These are phyloP conservation scores for Botia kubotai DNA, from an alignment of 2,797 vertebrate species.

Conservation along the genomic window DNA sequence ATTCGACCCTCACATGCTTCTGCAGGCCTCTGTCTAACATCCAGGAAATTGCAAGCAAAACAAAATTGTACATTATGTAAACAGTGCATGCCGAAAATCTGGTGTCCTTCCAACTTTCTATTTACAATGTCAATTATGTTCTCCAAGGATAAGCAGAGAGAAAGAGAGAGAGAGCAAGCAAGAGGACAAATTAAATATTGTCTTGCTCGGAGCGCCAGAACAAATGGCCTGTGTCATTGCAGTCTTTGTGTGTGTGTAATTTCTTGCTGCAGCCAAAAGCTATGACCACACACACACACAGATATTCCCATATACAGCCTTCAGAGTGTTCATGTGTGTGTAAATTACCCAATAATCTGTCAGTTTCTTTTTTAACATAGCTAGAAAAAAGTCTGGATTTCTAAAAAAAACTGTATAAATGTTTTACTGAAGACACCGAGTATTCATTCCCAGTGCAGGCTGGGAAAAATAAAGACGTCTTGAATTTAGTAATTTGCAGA, in stretches of 20 bases:
- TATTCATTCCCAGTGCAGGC: no score
- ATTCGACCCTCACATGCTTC: conserved; percentile 70
- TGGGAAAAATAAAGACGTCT: no score
- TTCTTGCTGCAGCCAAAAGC: conserved; percentile 53
- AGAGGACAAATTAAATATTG: conserved; percentile 58
- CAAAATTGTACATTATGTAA: conserved; percentile 80
- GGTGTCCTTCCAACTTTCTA: conserved; percentile 73
- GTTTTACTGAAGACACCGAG: no score
- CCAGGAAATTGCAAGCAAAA: conserved; percentile 80
- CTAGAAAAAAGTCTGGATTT: no score
- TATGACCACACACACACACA: background rate
- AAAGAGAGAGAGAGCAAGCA: conserved; percentile 37
- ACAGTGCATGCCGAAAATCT: conserved; percentile 75
- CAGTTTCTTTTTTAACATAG: no score
- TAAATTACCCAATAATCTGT: no score
- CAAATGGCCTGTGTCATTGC: conserved; percentile 70
- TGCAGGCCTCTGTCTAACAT: conserved; percentile 74
- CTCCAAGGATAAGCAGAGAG: conserved; percentile 65
- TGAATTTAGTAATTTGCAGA: no score
- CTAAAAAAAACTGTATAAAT: no score
- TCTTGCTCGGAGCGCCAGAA: conserved; percentile 59
- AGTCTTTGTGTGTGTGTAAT: conserved; percentile 57
- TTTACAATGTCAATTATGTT: conserved; percentile 80
- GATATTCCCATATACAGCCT: conserved; percentile 51
- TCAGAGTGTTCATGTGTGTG: background rate